Base-by-base conservation (phyloP, 2,113 vertebrate genomes). In the Microcebus lehilahytsara region DNA sequence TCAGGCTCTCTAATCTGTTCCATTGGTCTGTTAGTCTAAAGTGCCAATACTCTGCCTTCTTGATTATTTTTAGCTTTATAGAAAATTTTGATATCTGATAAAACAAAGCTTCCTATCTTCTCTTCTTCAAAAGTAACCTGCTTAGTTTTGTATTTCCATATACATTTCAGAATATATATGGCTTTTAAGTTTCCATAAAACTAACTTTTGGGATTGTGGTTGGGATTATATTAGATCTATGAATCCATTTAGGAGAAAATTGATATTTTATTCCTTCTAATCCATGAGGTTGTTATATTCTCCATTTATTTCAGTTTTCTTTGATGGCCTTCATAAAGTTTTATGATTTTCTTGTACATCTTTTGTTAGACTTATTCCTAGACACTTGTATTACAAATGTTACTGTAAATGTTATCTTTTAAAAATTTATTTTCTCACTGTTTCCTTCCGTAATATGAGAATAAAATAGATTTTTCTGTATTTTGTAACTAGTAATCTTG, bases 361-460 rank as follows among this genome's bases (percentile, higher is more conserved):
- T 85, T 75, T 91, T 81, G 14, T 66, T 89, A 81, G 25, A 51
- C 75, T 89, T 94, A 88, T 91, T 95, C 62, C 25, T 81, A 84
- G 56, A 90, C 12, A 51, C 9, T 62, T 93, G 7, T 11, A 87
- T 89, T 85, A 23, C 9, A 42, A 69, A 85, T 92, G 11, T 80
- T 84, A 58, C 16, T 84, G 4, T 89, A 75, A 81, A 93, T 89
- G 4, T 75, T 88, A 19, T 64, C 56, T 96, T 88, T 74, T n/a
- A 74, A 67, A 81, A 66, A 42, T 85, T 88, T 91, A 4, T 94
- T 96, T 83, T 88, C 42, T 85, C 23, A 46, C 6, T 85, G 32
- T 69, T 93, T 66, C 62, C 5, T 85, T 84, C 23, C 71, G 25
- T 64, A 89, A 49, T 66, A 62, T 75, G 71, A 89, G 69, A 89